Evolutionary conservation across 1,140 invertebrate genomes (phyloP), one percentile per base, ranked within the genome.

Genomic region (Ostrea denselamellosa): DNA sequence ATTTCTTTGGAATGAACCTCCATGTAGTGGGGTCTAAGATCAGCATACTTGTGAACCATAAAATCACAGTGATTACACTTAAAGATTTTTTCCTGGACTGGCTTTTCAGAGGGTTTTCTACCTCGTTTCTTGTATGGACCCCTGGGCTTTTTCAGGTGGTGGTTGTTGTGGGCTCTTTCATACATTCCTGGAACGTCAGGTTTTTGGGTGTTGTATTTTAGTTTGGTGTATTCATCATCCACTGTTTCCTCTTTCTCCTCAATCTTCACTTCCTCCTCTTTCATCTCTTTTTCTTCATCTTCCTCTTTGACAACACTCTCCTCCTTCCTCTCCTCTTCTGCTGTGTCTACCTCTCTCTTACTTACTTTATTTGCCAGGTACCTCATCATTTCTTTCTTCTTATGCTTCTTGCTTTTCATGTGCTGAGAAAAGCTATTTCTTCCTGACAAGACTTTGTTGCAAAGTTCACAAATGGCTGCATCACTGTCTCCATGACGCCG

Each of bases 11-110:
- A 91, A 87, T 94, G 94, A n/a, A 89, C 88, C 14, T 91, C 88
- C 22, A 93, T 89, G 81, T 91, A 93, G 89, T 94, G 94, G 5
- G 89, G 90, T 25, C 93, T 84, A 7, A 94, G 86, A 28, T 93
- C 92, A 44, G 89, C 85, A 83, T 93, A 92, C 22, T 89, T 87
- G 2, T 71, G 52, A 9, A 89, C 93, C 68, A 84, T 90, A 88
- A 92, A 93, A 10, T 92, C 91, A 90, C 94, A 94, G 52, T 92
- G 90, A 51, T 92, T 89, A 90, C 93, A 94, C 56, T 92, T 92
- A 83, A 91, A 91, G 3, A 51, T 83, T 62, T 91, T 92, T n/a
- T 87, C 58, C 12, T 86, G 44, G 4, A n/a, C 58, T 17, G 44
- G 19, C 28, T 86, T 81, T 19, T 62, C 56, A 58, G 17, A 12